Evolutionary conservation across 2,888 invertebrate species (phyloP).

Genomic region (Hipparchia sbordonii): DNA sequence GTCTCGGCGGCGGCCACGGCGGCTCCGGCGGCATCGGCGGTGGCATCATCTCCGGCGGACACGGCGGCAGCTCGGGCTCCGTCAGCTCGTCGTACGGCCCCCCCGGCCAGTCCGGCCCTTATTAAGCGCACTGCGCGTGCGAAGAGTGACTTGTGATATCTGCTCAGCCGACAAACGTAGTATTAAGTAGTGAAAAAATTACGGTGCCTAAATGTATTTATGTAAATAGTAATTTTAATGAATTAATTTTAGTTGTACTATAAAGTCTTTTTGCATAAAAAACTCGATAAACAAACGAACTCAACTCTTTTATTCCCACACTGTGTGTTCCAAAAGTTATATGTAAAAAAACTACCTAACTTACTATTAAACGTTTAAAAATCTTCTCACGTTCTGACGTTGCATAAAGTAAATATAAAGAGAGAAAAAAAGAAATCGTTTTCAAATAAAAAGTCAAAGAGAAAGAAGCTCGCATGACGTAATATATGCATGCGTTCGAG

Average conservation of each 20-base stretch:
- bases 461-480: conserved; percentile 31
- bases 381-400: neutral
- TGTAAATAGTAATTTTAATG: conserved; percentile 83
- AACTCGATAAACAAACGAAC: conserved; percentile 62
- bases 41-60: conserved; percentile 57
- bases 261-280: conserved; percentile 80
- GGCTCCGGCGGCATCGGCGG: conserved; percentile 54
- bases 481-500: conserved; percentile 31
- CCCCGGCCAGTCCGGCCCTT: conserved; percentile 87
- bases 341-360: neutral
- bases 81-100: conserved; percentile 85
- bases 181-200: conserved; percentile 82
- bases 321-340: neutral
- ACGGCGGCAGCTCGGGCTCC: conserved; percentile 54
- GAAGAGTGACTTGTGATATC: conserved; percentile 71
- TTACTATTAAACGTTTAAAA: neutral
- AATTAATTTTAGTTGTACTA: conserved; percentile 78
- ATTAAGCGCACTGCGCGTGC: conserved; percentile 70
- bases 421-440: conserved; percentile 36
- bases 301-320: conserved; percentile 42
- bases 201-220: conserved; percentile 84
- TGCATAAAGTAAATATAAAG: conserved; percentile 13
- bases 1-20: conserved; percentile 46
- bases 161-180: conserved; percentile 77
- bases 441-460: conserved; percentile 28